Evolutionary conservation across 2,797 vertebrate species (phyloP), one percentile per base, ranked within the genome.

Genomic region (Darevskia mixta): DNA sequence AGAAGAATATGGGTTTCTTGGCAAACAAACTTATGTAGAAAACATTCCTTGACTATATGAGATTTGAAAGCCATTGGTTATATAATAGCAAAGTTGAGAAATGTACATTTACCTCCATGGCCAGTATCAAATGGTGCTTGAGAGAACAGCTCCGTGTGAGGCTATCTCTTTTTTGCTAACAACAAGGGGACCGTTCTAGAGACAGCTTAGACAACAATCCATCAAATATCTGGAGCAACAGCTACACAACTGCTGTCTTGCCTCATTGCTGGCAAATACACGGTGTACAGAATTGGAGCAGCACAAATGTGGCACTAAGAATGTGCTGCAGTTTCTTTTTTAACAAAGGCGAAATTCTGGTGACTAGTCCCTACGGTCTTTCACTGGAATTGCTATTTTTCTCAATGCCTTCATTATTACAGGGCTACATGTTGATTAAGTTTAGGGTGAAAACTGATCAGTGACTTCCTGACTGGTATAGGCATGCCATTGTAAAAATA

Each of bases 81-180:
- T 82, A 90, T 87, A 83, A 90, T 85, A 61, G 69, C 25, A 90
- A 88, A 38, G 13, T 3, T 86, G 86, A 81, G 64, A 87, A 92
- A 87, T 29, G n/a, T 82, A 58, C 64, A 83, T 58, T 75, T 92
- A 0, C 71, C 81, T 91, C 86, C 72, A 81, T 86, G 87, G 82
- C 20, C 87, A 64, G 49, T 67, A 32, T 90, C 88, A 83, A 55
- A 8, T 72, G 82, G 73, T 92, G 73, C 90, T 88, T 89, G n/a
- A 83, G 4, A 55, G 76, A 89, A 82, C 86, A 91, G 64, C 58
- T 91, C 89, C 76, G 0, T 2, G 13, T 58, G 27, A 71, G 9
- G 9, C 5, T 23, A n/a, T 64, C 32, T 43, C 29, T 83, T 17
- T 49, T 58, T 69, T 71, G 43, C 20, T 80, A 61, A 72, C 49